Evolutionary conservation across 2,113 vertebrate genomes (phyloP).

Genomic region (Nothobranchius furzeri): DNA sequence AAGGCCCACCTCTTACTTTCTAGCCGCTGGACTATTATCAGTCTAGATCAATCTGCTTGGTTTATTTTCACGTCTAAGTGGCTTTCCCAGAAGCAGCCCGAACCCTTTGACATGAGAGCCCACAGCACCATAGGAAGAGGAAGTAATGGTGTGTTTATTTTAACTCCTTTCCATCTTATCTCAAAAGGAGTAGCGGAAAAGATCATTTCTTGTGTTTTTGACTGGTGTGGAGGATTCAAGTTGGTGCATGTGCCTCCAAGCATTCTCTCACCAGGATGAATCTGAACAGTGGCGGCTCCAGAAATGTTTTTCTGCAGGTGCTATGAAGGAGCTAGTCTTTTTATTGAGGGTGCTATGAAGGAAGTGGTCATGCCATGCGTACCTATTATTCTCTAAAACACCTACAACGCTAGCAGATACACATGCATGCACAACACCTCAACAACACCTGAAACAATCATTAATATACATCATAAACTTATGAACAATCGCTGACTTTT

Average conservation of each 20-base stretch:
- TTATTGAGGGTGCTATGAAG: no score
- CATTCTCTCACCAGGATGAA: slow-evolving; percentile 53
- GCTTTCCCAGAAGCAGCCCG: slow-evolving; percentile 44
- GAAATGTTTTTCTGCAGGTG: no score
- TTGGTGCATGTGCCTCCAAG: slow-evolving; percentile 46
- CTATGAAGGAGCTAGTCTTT: no score
- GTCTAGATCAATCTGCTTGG: slow-evolving; percentile 49
- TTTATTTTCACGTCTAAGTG: slow-evolving; percentile 56
- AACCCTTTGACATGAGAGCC: slow-evolving; percentile 41
- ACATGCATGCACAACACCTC: no score
- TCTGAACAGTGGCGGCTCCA: no score
- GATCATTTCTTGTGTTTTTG: slow-evolving; percentile 50
- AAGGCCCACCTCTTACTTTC: slow-evolving; percentile 36
- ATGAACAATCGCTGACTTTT: no score
- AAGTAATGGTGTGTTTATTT: slow-evolving; percentile 35
- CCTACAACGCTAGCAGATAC: no score
- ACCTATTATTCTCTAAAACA: no score
- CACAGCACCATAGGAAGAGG: slow-evolving; percentile 35
- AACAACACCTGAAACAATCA: no score
- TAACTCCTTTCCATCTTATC: slow-evolving; percentile 60
- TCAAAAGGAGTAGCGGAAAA: slow-evolving; percentile 36
- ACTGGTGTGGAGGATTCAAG: slow-evolving; percentile 34
- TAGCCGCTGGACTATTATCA: slow-evolving; percentile 46
- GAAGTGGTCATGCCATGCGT: no score
- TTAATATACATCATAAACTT: no score